These are phyloP conservation scores for Vanessa tameamea DNA, from an alignment of 1,140 invertebrate genomes.

Conservation along the genomic window DNA sequence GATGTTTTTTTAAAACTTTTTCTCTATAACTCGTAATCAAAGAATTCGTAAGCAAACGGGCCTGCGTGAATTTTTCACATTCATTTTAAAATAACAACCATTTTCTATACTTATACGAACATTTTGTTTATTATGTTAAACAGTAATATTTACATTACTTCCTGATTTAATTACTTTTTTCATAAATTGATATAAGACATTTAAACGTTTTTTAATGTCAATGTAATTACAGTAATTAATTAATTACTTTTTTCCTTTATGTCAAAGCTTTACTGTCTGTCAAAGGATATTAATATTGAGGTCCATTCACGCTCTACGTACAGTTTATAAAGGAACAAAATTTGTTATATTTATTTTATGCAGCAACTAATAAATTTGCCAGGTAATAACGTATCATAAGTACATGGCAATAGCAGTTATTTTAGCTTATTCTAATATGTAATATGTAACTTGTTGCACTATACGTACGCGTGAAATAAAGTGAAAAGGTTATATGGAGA, in stretches of 20 bases:
- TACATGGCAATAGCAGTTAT: background rate
- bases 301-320: constrained; percentile 4
- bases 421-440: background rate
- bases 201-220: background rate
- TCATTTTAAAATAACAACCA: no score
- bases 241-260: background rate
- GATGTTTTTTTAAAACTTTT: background rate
- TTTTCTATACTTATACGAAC: no score
- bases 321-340: constrained; percentile 5
- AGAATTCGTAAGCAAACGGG: no score
- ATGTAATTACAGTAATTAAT: no score
- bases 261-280: background rate
- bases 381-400: no score
- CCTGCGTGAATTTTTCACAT: no score
- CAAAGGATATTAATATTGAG: constrained; percentile 7
- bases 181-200: background rate
- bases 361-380: no score
- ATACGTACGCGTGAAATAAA: background rate
- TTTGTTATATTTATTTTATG: constrained; percentile 3
- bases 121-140: no score
- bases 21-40: no score
- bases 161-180: no score
- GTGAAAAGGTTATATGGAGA: constrained; percentile 2
- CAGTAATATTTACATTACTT: no score
- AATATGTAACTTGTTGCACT: background rate